Evolutionary conservation across 2,888 invertebrate species (phyloP), one percentile per base, ranked within the genome.

Genomic region (Drosophila affinis): DNA sequence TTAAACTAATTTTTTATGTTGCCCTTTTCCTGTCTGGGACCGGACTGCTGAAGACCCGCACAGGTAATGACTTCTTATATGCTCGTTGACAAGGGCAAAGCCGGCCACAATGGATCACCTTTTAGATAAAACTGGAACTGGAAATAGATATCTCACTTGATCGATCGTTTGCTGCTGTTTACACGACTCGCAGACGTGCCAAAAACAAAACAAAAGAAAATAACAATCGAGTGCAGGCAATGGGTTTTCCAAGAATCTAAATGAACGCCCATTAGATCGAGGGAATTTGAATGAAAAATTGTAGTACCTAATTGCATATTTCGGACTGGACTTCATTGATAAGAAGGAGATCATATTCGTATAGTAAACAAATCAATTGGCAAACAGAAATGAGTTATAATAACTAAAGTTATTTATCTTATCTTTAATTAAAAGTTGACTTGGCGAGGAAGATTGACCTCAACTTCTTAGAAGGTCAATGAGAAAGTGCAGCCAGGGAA

Each of bases 1-100:
- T 18, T 18, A 96, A 29, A 14, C 18, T 62, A 14, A 48, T 48
- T 3, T 49, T 32, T 9, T 34, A 3, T 55, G 44, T 54, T 55
- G 45, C 79, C 64, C 67, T 69, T 34, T 67, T 67, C 45, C 10
- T 52, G 69, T 62, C 65, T 58, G 55, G 72, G 74, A 60, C 54
- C 57, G 58, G 70, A 79, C 75, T 82, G 49, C 72, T 88, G 49
- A 46, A 17, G 14, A 24, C 21, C 57, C 6, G 7, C 55, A 27
- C 24, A 46, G 17, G n/a, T 46, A 17, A 24, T 32, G 47, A 14
- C 3, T 32, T 70, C 87, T 78, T 83, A 87, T 79, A 72, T 47
- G 59, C 39, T 21, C 57, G 34, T 45, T 65, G 49, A 62, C 49
- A 24, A 10, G 34, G 1, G 7, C 24, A 32, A 46, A 39, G 27